phyloP scores from a whole-genome alignment of 2,797 vertebrate species.

The Perodicticus potto region DNA sequence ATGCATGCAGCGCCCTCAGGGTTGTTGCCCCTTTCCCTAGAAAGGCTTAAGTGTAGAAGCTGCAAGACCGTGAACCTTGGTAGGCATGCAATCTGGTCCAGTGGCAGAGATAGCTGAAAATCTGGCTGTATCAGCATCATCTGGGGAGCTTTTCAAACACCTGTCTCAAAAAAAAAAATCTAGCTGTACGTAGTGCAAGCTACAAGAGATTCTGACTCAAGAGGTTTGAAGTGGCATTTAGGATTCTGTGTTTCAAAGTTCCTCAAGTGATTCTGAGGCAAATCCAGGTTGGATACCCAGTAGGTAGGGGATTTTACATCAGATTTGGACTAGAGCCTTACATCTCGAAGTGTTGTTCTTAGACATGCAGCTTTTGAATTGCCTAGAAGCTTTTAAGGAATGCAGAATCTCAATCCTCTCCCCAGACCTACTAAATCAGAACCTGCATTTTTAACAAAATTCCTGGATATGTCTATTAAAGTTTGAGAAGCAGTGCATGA shows the following conservation, averaged over 20 bases:
- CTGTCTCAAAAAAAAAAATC: not conserved
- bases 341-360: not conserved
- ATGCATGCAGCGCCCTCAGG: not conserved
- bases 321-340: not conserved
- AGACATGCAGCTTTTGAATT: not conserved
- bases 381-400: constrained; percentile 4
- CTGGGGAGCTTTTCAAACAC: not conserved
- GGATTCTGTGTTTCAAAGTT: not conserved
- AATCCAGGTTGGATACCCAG: not conserved
- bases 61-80: not conserved
- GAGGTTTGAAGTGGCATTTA: not conserved
- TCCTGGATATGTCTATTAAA: not conserved
- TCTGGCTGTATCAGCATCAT: not conserved
- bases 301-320: not conserved
- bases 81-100: not conserved
- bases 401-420: not conserved
- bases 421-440: not conserved
- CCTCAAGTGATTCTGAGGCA: not conserved
- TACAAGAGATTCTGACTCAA: not conserved
- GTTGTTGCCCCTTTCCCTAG: not conserved
- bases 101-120: not conserved
- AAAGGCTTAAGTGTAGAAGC: not conserved
- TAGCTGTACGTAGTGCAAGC: not conserved
- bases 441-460: not conserved
- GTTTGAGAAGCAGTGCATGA: not conserved